These are phyloP conservation scores for Lepas anatifera DNA, from an alignment of 2,888 invertebrate genomes.

Conservation along the genomic window DNA sequence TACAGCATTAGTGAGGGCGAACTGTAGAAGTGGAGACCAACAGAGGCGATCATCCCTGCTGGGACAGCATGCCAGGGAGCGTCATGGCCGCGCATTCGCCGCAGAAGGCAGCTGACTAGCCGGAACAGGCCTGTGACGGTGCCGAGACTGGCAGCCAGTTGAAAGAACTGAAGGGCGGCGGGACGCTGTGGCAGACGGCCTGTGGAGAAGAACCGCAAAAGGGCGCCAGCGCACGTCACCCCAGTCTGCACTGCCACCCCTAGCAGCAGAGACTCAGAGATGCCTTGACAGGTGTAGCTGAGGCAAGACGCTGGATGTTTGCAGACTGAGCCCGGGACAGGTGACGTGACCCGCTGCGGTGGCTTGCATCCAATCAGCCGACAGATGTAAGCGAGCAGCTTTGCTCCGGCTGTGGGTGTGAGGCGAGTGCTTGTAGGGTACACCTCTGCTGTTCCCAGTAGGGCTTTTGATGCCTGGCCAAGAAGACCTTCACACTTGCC, in stretches of 20 bases:
- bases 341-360: too few relatives aligned
- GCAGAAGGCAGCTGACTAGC: conserved; percentile 51
- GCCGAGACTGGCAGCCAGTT: neutral
- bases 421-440: neutral
- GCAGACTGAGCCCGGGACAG: too few relatives aligned
- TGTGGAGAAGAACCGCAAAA: neutral
- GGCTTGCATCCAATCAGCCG: neutral
- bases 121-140: conserved; percentile 30
- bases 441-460: neutral
- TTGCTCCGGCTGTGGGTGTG: neutral
- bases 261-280: neutral
- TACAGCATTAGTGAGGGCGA: conserved; percentile 68
- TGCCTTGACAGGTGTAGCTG: neutral
- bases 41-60: conserved; percentile 56
- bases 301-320: too few relatives aligned
- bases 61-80: conserved; percentile 50
- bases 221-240: neutral
- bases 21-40: conserved; percentile 57
- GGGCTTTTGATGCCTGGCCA: neutral
- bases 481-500: neutral
- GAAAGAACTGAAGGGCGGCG: neutral
- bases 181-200: neutral
- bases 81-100: conserved; percentile 49
- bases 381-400: neutral
- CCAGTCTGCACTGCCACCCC: neutral